Conservation (phyloP, 1,140 invertebrate genomes). For the Ridgeia piscesae region DNA sequence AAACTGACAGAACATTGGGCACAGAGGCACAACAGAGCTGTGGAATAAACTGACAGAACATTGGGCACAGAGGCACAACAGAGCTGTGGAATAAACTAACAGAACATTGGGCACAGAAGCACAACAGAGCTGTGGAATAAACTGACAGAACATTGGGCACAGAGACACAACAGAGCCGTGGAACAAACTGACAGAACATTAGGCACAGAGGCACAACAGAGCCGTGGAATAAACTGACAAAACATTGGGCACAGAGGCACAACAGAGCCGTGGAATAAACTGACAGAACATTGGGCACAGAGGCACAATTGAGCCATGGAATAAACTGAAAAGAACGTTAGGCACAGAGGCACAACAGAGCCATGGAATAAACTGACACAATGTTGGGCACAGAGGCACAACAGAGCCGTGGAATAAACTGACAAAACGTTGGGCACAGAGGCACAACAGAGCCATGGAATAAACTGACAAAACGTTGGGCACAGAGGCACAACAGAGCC, state of each 20-base stretch:
- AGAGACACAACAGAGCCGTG: background rate
- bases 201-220: background rate
- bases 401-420: background rate
- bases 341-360: background rate
- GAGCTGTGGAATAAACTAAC: background rate
- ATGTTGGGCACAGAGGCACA: background rate
- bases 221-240: too few relatives aligned
- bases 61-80: background rate
- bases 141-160: background rate
- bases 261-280: background rate
- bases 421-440: background rate
- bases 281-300: background rate
- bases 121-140: background rate
- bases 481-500: background rate
- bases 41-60: too few relatives aligned
- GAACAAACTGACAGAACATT: background rate
- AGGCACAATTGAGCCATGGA: background rate
- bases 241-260: background rate
- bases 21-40: background rate
- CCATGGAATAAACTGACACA: too few relatives aligned
- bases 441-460: background rate
- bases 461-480: background rate
- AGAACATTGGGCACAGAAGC: background rate
- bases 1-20: background rate
- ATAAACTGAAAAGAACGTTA: background rate